Evolutionary conservation across 1,140 invertebrate genomes (phyloP), one percentile per base, ranked within the genome.

Genomic region (Sogatella furcifera): DNA sequence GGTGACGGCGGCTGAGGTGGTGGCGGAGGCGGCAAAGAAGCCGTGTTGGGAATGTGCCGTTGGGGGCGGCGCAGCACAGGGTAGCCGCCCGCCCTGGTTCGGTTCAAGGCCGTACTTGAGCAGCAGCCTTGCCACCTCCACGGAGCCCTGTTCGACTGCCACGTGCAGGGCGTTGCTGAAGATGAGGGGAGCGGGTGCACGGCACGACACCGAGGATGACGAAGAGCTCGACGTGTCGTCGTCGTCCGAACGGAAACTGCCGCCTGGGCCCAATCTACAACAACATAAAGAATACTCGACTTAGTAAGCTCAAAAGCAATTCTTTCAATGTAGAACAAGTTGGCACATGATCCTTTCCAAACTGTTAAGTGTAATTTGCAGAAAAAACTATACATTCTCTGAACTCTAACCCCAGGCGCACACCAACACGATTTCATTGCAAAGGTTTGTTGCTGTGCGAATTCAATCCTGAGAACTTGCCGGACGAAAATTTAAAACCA

Each of bases 151-250:
- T 61, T 80, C 77, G 15, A 83, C 75, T 3, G 80, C 80, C 52
- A 80, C 69, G 68, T 82, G 80, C 0, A 83, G 70, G 5, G 79
- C 78, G 65, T 80, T 81, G 60, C 71, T 73, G 66, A 82, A 81
- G 22, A 80, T 74, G 1, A 74, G 69, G 5, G 76, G 77, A 3
- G 62, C 54, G 5, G 38, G 44, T 0, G 53, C 62, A 11, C 59
- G 60, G 5, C 55, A 61, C 6, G 64, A 62, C 8, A 57, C 58
- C 46, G 58, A 46, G 1, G 62, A 66, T 28, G 55, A 60, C 38
- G 41, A 60, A 14, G 64, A 62, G 28, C 42, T 57, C 2, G 49
- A 59, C n/a, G n/a, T n/a, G 28, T 52, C 46, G 6, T 5, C 5
- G 9, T 49, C 46, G 34, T 38, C 34, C 10, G 46, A 49, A 8